A percentile compares a stretch with the other conserved stretches of the same genome.
Conservation (phyloP, 2,888 invertebrate genomes). For the Tiliacea aurago region DNA sequence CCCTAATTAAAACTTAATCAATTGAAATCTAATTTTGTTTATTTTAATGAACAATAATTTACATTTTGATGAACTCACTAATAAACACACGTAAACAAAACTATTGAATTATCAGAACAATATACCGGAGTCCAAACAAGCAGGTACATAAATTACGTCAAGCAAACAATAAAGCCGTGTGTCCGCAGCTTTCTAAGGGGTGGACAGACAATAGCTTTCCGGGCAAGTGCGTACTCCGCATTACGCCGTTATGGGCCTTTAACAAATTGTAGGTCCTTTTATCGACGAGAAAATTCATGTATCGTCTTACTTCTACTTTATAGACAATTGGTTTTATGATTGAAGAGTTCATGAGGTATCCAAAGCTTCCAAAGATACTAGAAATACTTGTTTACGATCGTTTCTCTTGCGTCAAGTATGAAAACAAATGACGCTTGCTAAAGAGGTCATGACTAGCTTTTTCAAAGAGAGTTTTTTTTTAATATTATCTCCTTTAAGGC, state of each 20-base stretch:
- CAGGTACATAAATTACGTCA: slow-evolving; percentile 67
- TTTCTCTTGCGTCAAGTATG: slow-evolving; percentile 2
- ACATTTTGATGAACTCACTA: slow-evolving; percentile 20
- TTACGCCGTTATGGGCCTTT: slow-evolving; percentile 67
- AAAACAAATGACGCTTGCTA: slow-evolving; percentile 5
- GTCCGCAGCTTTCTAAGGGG: slow-evolving; percentile 67
- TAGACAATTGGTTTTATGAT: slow-evolving; percentile 63
- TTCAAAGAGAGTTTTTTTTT: not conserved
- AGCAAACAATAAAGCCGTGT: slow-evolving; percentile 66
- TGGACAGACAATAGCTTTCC: slow-evolving; percentile 72
- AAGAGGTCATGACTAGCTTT: not conserved
- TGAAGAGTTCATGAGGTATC: slow-evolving; percentile 41
- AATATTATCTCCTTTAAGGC: too few species aligned
- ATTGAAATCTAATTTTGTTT: not conserved
- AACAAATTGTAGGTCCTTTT: slow-evolving; percentile 72
- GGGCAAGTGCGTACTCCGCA: slow-evolving; percentile 69
- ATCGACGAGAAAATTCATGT: slow-evolving; percentile 68
- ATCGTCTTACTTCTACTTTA: slow-evolving; percentile 57
- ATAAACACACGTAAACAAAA: slow-evolving; percentile 29
- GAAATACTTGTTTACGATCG: slow-evolving; percentile 28
- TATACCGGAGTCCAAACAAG: slow-evolving; percentile 38
- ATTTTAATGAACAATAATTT: not conserved
- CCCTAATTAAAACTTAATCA: not conserved
- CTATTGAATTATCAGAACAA: slow-evolving; percentile 56
- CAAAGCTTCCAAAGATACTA: slow-evolving; percentile 31